Evolutionary conservation across 2,113 vertebrate species (phyloP).

Genomic region (Lepus europaeus): DNA sequence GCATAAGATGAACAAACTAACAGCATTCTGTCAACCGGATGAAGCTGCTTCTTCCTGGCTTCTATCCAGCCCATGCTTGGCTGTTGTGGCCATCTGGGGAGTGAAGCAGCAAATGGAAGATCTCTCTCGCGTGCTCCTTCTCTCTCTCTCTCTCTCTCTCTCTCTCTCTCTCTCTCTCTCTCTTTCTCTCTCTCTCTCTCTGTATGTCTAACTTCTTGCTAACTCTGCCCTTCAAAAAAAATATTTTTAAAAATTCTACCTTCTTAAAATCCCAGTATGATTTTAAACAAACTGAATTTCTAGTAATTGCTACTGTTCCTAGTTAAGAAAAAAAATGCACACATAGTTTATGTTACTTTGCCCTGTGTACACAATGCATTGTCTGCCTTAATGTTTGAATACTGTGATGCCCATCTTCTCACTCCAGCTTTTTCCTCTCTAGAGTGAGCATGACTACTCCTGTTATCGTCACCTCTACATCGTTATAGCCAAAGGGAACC

Average conservation of each 20-base stretch:
- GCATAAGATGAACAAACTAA: no score
- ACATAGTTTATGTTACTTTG: neutral
- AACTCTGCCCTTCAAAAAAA: no score
- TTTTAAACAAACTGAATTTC: neutral
- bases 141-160: no score
- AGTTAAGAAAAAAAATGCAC: neutral
- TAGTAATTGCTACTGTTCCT: neutral
- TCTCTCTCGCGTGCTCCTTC: no score
- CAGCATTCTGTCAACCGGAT: no score
- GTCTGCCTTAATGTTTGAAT: neutral
- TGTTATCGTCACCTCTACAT: neutral
- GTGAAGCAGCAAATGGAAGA: no score
- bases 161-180: no score
- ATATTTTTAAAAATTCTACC: neutral
- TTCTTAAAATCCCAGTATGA: neutral
- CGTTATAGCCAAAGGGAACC: neutral
- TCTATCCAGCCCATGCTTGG: no score
- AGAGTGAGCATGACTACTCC: neutral
- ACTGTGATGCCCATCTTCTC: neutral
- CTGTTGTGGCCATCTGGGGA: no score
- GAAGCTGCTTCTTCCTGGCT: no score
- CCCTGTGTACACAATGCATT: rapidly evolving
- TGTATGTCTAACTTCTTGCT: no score
- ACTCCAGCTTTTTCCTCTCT: neutral
- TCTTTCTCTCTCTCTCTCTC: no score